phyloP scores from a whole-genome alignment of 1,140 invertebrate species.

The Mya arenaria region DNA sequence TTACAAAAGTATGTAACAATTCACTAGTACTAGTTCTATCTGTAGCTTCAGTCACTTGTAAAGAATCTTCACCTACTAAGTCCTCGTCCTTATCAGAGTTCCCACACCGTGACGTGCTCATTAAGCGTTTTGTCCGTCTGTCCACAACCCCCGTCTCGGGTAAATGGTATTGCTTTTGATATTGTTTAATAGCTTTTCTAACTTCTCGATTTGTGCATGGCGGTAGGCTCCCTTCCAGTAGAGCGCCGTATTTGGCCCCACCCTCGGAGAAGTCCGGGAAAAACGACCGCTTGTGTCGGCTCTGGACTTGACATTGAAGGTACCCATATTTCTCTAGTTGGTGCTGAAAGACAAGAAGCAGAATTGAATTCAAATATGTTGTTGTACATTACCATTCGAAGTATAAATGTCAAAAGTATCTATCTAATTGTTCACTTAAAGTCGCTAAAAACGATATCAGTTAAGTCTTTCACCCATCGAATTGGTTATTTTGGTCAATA shows the following conservation, averaged over 20 bases:
- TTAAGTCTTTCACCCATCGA: no score
- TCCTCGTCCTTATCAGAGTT: slow-evolving; percentile 78
- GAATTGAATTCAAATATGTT: no score
- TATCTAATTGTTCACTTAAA: no score
- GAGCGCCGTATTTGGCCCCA: neutral
- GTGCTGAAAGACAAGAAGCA: slow-evolving; percentile 51
- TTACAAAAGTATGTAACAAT: neutral
- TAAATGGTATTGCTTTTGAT: slow-evolving; percentile 80
- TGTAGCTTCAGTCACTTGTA: slow-evolving; percentile 11
- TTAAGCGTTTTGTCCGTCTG: slow-evolving; percentile 73
- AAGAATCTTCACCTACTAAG: neutral
- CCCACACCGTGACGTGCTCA: slow-evolving; percentile 80
- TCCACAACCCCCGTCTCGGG: slow-evolving; percentile 78
- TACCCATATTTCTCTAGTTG: slow-evolving; percentile 55
- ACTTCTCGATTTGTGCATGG: slow-evolving; percentile 68
- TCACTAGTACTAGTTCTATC: neutral
- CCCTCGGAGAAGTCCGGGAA: slow-evolving; percentile 43
- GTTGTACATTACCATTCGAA: no score
- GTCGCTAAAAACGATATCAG: no score
- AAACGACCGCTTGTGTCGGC: slow-evolving; percentile 26
- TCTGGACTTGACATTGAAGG: slow-evolving; percentile 42
- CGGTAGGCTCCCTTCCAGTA: slow-evolving; percentile 30
- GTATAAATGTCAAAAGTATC: no score
- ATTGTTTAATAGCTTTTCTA: slow-evolving; percentile 72
- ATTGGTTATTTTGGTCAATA: no score